Evolutionary conservation across 2,797 vertebrate species (phyloP).

Genomic region (Xiphorhynchus erythropygius): DNA sequence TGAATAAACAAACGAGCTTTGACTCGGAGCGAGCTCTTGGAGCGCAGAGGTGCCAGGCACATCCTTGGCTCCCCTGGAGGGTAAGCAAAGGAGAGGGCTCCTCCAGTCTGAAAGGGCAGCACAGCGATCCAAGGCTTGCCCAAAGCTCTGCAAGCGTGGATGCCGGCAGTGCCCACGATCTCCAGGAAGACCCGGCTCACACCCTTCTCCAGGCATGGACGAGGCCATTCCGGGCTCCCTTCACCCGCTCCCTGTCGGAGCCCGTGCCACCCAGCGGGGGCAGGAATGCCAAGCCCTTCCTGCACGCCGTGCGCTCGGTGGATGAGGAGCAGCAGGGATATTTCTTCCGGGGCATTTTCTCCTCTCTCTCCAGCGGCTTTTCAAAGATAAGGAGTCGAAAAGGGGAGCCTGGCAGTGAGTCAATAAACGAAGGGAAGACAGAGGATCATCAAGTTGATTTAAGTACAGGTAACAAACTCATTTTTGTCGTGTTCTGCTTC

Average conservation of each 20-base stretch:
- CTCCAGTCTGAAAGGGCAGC: neutral
- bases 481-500: neutral
- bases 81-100: constrained; percentile 26
- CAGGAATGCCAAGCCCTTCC: neutral
- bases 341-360: constrained; percentile 71
- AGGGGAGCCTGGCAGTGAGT: constrained; percentile 54
- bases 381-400: constrained; percentile 70
- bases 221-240: constrained; percentile 41
- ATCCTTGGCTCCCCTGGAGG: constrained; percentile 56
- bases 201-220: neutral
- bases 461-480: constrained; percentile 30
- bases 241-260: constrained; percentile 77
- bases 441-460: neutral
- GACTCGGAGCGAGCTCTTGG: constrained; percentile 50
- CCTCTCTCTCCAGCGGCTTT: constrained; percentile 76
- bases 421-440: neutral
- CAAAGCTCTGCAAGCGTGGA: neutral
- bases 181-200: neutral
- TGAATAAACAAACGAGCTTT: constrained; percentile 38
- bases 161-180: neutral
- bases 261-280: constrained; percentile 3
- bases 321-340: constrained; percentile 60
- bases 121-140: neutral
- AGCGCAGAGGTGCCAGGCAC: constrained; percentile 63
- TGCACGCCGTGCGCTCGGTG: constrained; percentile 9